A percentile compares a stretch with the other conserved stretches of the same genome.
These are phyloP conservation scores for Syrrhaptes paradoxus DNA, from an alignment of 2,113 vertebrate genomes.

Conservation along the genomic window DNA sequence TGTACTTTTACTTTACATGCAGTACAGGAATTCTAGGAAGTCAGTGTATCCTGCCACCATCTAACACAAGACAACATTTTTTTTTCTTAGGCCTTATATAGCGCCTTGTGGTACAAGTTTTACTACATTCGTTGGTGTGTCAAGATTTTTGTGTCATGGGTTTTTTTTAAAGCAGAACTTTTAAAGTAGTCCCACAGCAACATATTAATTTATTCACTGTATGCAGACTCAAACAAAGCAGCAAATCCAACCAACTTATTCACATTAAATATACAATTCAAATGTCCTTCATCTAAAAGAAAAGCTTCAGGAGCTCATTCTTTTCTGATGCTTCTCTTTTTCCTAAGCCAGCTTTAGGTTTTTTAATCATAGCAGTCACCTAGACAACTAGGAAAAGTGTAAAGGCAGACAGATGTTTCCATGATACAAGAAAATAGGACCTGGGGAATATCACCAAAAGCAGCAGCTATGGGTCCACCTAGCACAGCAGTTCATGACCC, in stretches of 20 bases:
- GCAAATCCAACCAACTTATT: neutral
- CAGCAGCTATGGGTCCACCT: neutral
- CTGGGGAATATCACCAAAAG: neutral
- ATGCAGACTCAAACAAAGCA: neutral
- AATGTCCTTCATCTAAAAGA: neutral
- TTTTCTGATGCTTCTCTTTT: neutral
- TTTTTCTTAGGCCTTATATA: neutral
- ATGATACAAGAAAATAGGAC: neutral
- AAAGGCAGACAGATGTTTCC: neutral
- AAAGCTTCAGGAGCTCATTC: neutral
- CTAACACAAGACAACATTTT: neutral
- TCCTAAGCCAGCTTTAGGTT: neutral
- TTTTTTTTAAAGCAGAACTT: neutral
- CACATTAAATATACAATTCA: neutral
- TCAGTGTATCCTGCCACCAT: neutral
- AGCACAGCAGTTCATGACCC: neutral
- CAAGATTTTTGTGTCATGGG: neutral
- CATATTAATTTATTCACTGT: neutral
- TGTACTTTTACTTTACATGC: neutral
- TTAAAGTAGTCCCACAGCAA: neutral
- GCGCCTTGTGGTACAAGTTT: neutral
- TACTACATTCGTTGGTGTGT: rapidly evolving
- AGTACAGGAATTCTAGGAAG: neutral
- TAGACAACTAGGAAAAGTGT: neutral
- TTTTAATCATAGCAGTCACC: neutral